These are phyloP conservation scores for Stenotaenia linearis DNA, from an alignment of 2,888 invertebrate species.

Conservation along the genomic window DNA sequence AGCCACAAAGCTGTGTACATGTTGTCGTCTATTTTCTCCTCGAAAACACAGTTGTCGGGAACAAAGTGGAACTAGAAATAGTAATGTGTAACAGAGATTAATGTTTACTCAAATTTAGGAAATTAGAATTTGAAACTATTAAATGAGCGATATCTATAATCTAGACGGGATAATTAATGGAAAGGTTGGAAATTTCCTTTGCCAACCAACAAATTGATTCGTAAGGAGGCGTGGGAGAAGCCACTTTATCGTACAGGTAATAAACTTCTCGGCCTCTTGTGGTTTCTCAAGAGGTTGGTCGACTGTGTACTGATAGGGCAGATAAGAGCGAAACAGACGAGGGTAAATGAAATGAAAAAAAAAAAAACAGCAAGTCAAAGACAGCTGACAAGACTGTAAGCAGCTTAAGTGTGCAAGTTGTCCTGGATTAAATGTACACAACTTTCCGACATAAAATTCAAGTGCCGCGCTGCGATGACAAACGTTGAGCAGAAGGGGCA, in stretches of 20 bases:
- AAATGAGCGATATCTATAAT: background rate
- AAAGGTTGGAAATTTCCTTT: background rate
- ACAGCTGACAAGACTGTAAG: slow-evolving; percentile 23
- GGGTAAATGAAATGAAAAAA: background rate
- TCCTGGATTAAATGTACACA: slow-evolving; percentile 14
- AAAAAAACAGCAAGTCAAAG: background rate
- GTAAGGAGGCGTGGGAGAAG: slow-evolving; percentile 11
- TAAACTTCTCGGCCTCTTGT: slow-evolving; percentile 24
- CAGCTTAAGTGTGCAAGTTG: slow-evolving; percentile 16
- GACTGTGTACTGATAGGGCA: slow-evolving; percentile 19
- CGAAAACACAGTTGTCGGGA: slow-evolving; percentile 24
- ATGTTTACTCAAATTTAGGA: too few relatives aligned
- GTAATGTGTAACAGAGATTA: background rate
- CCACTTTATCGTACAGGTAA: slow-evolving; percentile 16
- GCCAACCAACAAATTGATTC: background rate
- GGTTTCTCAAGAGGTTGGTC: slow-evolving; percentile 24
- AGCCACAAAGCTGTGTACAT: slow-evolving; percentile 24
- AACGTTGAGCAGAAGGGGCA: background rate
- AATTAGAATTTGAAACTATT: background rate
- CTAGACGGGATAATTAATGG: background rate
- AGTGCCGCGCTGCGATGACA: background rate
- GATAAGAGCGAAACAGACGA: slow-evolving; percentile 5
- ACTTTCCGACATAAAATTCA: background rate
- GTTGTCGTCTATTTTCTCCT: slow-evolving; percentile 17
- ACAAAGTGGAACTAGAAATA: slow-evolving; percentile 27